These are phyloP conservation scores for Menura novaehollandiae DNA, from an alignment of 2,113 vertebrate genomes.

Conservation along the genomic window DNA sequence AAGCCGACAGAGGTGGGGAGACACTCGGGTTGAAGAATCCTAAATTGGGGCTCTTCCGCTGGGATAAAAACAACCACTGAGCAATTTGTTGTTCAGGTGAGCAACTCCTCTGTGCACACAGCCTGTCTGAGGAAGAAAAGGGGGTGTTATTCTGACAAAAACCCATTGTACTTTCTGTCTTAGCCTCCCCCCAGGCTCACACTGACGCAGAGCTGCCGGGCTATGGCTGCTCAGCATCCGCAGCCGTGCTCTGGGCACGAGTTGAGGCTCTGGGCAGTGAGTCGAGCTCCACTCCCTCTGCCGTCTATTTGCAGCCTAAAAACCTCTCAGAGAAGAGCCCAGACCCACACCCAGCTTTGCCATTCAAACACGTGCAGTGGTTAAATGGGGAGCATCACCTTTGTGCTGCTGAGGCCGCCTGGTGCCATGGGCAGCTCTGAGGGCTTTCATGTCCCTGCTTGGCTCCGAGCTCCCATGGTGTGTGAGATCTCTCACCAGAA, in stretches of 20 bases:
- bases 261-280: accelerated
- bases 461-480: accelerated
- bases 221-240: not conserved
- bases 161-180: accelerated
- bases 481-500: not conserved
- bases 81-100: not conserved
- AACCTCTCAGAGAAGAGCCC: not conserved
- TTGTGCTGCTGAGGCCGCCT: not conserved
- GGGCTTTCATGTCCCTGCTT: not conserved
- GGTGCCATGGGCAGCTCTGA: not conserved
- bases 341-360: not conserved
- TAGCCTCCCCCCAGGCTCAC: not conserved
- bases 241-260: accelerated
- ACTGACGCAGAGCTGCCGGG: accelerated
- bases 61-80: not conserved
- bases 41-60: not conserved
- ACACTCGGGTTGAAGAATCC: not conserved
- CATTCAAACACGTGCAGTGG: not conserved
- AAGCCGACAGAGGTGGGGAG: not conserved
- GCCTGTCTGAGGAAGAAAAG: not conserved
- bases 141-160: not conserved
- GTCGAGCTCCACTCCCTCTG: accelerated
- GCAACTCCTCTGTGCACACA: not conserved
- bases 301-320: not conserved
- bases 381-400: not conserved